A percentile compares a stretch with the other conserved stretches of the same genome.
phyloP scores from a whole-genome alignment of 2,113 vertebrate species.

The Chloropsis hardwickii region DNA sequence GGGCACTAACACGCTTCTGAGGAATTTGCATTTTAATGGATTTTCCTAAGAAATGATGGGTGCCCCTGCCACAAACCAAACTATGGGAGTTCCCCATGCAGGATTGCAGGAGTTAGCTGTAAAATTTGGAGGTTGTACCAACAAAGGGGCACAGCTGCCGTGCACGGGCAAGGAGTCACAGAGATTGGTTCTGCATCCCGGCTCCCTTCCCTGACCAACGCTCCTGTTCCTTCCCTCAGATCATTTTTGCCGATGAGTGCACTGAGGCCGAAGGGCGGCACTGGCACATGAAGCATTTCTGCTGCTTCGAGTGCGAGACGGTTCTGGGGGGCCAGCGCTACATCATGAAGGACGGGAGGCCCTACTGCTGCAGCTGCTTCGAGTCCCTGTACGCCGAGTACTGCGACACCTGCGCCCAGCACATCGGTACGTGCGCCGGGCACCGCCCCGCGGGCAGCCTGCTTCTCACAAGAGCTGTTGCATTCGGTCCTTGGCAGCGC shows the following conservation, averaged over 20 bases:
- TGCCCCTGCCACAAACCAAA: background rate
- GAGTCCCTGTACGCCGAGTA: slow-evolving; percentile 95
- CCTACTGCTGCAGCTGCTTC: slow-evolving; percentile 97
- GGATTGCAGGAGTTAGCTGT: background rate
- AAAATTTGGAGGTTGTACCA: background rate
- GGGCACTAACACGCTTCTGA: rapidly evolving
- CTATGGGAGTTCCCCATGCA: background rate
- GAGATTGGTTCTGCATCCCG: rapidly evolving
- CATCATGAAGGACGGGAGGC: slow-evolving; percentile 98
- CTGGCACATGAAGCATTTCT: slow-evolving; percentile 99
- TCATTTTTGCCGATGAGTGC: slow-evolving; percentile 97
- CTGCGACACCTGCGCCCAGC: slow-evolving; percentile 95
- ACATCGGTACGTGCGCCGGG: slow-evolving; percentile 82
- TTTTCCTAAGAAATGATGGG: background rate
- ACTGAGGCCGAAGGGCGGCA: slow-evolving; percentile 96
- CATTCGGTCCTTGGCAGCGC: background rate
- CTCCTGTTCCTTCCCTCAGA: slow-evolving; percentile 70
- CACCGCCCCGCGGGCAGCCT: background rate
- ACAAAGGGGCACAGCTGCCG: background rate
- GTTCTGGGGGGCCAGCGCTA: slow-evolving; percentile 95
- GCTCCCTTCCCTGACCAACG: rapidly evolving
- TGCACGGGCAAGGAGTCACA: rapidly evolving
- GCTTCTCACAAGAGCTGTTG: background rate
- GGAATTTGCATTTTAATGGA: background rate
- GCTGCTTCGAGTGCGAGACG: slow-evolving; percentile 96